phyloP scores from a whole-genome alignment of 1,140 invertebrate genomes.

The Eurosta solidaginis region DNA sequence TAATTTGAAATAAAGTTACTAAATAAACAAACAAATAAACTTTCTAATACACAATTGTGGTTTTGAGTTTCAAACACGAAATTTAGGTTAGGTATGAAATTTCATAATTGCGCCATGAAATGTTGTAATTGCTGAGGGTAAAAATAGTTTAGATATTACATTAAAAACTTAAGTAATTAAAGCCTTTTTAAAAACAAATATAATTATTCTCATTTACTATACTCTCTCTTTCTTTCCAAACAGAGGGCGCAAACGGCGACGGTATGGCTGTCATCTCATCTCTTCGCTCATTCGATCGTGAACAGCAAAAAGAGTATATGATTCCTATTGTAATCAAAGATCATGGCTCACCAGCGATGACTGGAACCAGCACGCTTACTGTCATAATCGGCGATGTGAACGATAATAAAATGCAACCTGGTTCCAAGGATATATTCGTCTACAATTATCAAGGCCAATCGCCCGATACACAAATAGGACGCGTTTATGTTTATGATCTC shows the following conservation, averaged over 20 bases:
- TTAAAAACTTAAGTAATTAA: not conserved
- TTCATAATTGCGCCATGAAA: no score
- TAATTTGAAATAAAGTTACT: not conserved
- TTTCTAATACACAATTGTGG: not conserved
- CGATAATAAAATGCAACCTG: slow-evolving; percentile 96
- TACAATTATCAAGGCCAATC: slow-evolving; percentile 95
- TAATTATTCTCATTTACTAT: not conserved
- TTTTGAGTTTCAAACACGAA: not conserved
- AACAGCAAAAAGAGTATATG: slow-evolving; percentile 92
- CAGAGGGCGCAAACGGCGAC: slow-evolving; percentile 92
- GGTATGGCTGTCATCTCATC: slow-evolving; percentile 94
- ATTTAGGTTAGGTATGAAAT: no score
- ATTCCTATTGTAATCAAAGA: slow-evolving; percentile 94
- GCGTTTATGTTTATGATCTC: slow-evolving; percentile 93
- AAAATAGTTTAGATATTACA: not conserved
- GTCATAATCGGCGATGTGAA: slow-evolving; percentile 96
- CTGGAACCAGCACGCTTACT: slow-evolving; percentile 91
- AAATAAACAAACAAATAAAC: not conserved
- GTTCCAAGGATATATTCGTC: slow-evolving; percentile 94
- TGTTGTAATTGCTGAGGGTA: not conserved
- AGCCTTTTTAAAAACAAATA: not conserved
- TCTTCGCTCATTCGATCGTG: slow-evolving; percentile 88
- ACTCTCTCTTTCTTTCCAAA: slow-evolving; percentile 34
- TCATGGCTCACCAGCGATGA: slow-evolving; percentile 86
- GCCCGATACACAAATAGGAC: slow-evolving; percentile 89